phyloP scores from a whole-genome alignment of 2,888 invertebrate species.

The Atherix ibis region DNA sequence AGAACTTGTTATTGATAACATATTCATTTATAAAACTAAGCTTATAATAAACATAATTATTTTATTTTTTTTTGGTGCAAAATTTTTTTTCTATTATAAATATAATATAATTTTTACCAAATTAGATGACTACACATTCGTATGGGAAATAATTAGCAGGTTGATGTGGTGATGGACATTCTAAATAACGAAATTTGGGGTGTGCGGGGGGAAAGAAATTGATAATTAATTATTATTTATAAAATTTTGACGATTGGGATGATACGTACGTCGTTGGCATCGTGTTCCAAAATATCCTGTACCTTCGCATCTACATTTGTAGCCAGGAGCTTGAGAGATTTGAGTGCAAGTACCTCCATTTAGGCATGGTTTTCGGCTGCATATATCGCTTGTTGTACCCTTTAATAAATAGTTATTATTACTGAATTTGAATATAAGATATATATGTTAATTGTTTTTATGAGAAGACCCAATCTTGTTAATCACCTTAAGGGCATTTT shows the following conservation, averaged over 20 bases:
- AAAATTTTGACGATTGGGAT: too few relatives aligned
- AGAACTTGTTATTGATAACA: too few relatives aligned
- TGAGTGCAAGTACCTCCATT: slow-evolving; percentile 45
- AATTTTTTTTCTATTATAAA: too few relatives aligned
- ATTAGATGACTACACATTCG: slow-evolving; percentile 14
- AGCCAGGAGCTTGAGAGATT: slow-evolving; percentile 40
- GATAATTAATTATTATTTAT: too few relatives aligned
- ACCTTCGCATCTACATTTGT: slow-evolving; percentile 44
- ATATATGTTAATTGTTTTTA: background rate
- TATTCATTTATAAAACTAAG: too few relatives aligned
- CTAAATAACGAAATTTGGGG: too few relatives aligned
- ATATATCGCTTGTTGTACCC: slow-evolving; percentile 40
- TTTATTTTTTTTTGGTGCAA: too few relatives aligned
- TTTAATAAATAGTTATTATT: too few relatives aligned
- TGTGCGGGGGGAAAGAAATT: too few relatives aligned
- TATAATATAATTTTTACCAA: too few relatives aligned
- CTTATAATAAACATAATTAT: too few relatives aligned
- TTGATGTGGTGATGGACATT: slow-evolving; percentile 11
- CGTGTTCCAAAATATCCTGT: slow-evolving; percentile 36
- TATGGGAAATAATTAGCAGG: slow-evolving; percentile 9
- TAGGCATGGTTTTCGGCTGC: slow-evolving; percentile 42
- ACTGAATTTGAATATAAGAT: background rate
- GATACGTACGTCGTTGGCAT: slow-evolving; percentile 12
- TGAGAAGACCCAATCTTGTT: slow-evolving; percentile 1
- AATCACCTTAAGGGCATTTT: slow-evolving; percentile 40